These are phyloP conservation scores for Anarrhichthys ocellatus DNA, from an alignment of 2,113 vertebrate species.

Conservation along the genomic window DNA sequence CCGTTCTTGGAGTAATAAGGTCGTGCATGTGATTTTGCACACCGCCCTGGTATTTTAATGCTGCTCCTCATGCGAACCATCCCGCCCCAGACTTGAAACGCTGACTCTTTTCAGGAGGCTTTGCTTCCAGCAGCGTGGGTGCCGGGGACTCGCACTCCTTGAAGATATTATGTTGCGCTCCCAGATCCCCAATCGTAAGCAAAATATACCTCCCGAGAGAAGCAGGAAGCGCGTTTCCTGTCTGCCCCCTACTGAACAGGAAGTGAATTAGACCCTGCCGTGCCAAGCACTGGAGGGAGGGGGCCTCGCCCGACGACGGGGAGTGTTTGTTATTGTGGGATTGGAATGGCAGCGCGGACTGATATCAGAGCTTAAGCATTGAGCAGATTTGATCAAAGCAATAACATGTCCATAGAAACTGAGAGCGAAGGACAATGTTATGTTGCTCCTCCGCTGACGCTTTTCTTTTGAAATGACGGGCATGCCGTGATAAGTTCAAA, in stretches of 20 bases:
- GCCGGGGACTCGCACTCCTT: slow-evolving; percentile 21
- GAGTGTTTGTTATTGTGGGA: slow-evolving; percentile 60
- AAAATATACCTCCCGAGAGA: slow-evolving; percentile 61
- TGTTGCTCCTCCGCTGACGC: slow-evolving; percentile 18
- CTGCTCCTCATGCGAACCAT: background rate
- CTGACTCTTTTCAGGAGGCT: slow-evolving; percentile 19
- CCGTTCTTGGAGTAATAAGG: background rate
- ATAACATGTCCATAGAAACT: slow-evolving; percentile 52
- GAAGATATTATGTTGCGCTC: slow-evolving; percentile 47
- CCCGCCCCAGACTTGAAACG: background rate
- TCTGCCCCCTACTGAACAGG: slow-evolving; percentile 59
- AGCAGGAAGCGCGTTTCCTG: slow-evolving; percentile 65
- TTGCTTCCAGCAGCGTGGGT: slow-evolving; percentile 15
- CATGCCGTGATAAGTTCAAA: background rate
- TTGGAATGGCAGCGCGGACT: slow-evolving; percentile 30
- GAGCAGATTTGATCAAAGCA: slow-evolving; percentile 62
- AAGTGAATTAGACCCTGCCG: slow-evolving; percentile 61
- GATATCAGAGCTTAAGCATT: slow-evolving; percentile 51
- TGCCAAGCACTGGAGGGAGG: slow-evolving; percentile 10
- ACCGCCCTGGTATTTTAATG: background rate
- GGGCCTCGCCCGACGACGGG: background rate
- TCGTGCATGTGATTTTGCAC: background rate
- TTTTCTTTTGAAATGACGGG: background rate
- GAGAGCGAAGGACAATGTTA: slow-evolving; percentile 56
- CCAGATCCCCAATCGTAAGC: slow-evolving; percentile 46